A percentile compares a stretch with the other conserved stretches of the same genome.
Conservation (phyloP, 2,113 vertebrate genomes). For the Notechis scutatus region DNA sequence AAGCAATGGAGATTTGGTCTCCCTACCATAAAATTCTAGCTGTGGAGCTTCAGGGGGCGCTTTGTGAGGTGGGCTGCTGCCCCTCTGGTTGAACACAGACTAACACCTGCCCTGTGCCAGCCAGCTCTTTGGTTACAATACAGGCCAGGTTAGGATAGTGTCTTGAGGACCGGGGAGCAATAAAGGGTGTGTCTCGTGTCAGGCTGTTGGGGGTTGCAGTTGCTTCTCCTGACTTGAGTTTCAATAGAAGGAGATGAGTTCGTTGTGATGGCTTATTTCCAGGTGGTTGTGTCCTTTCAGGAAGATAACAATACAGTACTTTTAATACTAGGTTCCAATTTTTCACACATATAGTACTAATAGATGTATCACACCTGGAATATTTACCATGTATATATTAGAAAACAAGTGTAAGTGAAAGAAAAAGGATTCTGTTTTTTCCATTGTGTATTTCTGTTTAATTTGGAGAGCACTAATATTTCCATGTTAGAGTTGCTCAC, state of each 20-base stretch:
- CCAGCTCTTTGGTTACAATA: neutral
- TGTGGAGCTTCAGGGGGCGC: neutral
- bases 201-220: neutral
- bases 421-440: constrained; percentile 36
- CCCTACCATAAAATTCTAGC: neutral
- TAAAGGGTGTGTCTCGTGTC: too few relatives aligned
- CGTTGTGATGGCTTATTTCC: neutral
- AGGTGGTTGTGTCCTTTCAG: neutral
- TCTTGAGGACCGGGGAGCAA: too few relatives aligned
- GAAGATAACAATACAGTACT: neutral
- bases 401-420: constrained; percentile 39
- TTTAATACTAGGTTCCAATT: neutral
- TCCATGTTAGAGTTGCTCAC: constrained; percentile 22
- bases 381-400: constrained; percentile 33
- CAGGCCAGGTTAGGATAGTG: neutral
- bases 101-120: neutral
- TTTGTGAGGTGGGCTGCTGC: too few relatives aligned
- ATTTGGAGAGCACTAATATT: constrained; percentile 51
- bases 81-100: neutral
- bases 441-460: constrained; percentile 32
- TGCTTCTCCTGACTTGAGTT: neutral
- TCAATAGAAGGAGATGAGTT: neutral
- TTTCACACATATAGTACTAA: neutral
- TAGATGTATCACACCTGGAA: constrained; percentile 48
- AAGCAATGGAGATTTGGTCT: neutral